These are phyloP conservation scores for Cantharis rustica DNA, from an alignment of 2,888 invertebrate species.

Conservation along the genomic window DNA sequence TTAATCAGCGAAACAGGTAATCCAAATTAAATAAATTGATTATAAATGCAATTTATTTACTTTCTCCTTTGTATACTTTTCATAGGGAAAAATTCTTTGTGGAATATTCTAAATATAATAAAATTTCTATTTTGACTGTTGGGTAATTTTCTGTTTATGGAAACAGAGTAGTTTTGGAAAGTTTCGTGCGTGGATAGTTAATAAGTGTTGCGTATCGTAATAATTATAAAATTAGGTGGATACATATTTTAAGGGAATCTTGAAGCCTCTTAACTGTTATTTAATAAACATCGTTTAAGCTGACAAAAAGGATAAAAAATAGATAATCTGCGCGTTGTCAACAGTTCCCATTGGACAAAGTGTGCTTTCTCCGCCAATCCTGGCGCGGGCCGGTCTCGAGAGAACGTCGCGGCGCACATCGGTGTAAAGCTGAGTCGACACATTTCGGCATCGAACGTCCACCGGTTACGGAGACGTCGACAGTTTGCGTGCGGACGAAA, in stretches of 20 bases:
- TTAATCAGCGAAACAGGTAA: no score
- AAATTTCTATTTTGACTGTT: no score
- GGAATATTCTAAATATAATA: no score
- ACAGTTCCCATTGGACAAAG: constrained; percentile 46
- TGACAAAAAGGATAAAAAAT: constrained; percentile 34
- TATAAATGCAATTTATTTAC: no score
- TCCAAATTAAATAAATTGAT: no score
- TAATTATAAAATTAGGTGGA: not conserved
- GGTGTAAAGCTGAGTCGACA: constrained; percentile 25
- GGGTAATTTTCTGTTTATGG: no score
- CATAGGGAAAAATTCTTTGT: no score
- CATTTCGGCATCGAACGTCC: constrained; percentile 25
- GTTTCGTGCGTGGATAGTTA: not conserved
- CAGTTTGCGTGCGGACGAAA: constrained; percentile 39
- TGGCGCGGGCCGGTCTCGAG: constrained; percentile 36
- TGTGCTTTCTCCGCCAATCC: constrained; percentile 47
- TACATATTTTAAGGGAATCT: constrained; percentile 10
- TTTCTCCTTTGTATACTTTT: no score
- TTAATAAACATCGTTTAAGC: constrained; percentile 28
- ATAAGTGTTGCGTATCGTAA: not conserved
- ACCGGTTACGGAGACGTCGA: constrained; percentile 15
- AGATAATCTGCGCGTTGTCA: constrained; percentile 46
- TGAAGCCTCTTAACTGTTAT: constrained; percentile 22
- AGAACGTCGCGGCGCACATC: constrained; percentile 36
- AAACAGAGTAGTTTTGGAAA: not conserved